Conservation (phyloP, 2,797 vertebrate genomes). For the Craterocephalus amniculus region DNA sequence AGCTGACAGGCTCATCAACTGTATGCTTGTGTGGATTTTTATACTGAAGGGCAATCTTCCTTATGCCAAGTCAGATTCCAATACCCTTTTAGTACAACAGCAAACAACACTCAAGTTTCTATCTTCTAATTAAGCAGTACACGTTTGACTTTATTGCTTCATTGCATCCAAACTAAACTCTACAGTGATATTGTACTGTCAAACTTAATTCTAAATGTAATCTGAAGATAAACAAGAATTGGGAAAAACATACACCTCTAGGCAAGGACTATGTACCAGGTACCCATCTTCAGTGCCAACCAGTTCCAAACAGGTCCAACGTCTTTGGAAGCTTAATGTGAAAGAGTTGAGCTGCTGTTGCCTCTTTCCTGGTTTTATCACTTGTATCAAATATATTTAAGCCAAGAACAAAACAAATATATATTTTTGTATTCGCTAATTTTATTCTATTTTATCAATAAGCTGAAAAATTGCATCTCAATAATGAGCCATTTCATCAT, state of each 20-base stretch:
- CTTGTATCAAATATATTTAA: slow-evolving; percentile 64
- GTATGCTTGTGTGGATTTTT: slow-evolving; percentile 27
- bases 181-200: slow-evolving; percentile 27
- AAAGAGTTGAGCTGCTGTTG: slow-evolving; percentile 67
- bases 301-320: slow-evolving; percentile 46
- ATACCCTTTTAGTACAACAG: not conserved
- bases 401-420: slow-evolving; percentile 22
- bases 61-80: not conserved
- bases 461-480: not conserved
- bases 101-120: not conserved
- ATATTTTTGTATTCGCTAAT: not conserved
- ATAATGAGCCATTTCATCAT: slow-evolving; percentile 1
- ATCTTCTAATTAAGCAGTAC: not conserved
- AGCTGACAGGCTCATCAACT: slow-evolving; percentile 46
- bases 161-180: slow-evolving; percentile 3
- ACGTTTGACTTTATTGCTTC: not conserved
- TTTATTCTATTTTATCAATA: too few relatives aligned
- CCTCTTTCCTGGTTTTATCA: slow-evolving; percentile 64
- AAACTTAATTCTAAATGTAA: slow-evolving; percentile 40
- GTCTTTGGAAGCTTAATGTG: slow-evolving; percentile 58
- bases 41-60: slow-evolving; percentile 13
- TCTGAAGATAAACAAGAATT: slow-evolving; percentile 26
- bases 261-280: slow-evolving; percentile 21
- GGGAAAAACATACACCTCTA: slow-evolving; percentile 33
- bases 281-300: slow-evolving; percentile 47